A percentile compares a stretch with the other conserved stretches of the same genome.
These are phyloP conservation scores for Noctua pronuba DNA, from an alignment of 2,888 invertebrate genomes.

Conservation along the genomic window DNA sequence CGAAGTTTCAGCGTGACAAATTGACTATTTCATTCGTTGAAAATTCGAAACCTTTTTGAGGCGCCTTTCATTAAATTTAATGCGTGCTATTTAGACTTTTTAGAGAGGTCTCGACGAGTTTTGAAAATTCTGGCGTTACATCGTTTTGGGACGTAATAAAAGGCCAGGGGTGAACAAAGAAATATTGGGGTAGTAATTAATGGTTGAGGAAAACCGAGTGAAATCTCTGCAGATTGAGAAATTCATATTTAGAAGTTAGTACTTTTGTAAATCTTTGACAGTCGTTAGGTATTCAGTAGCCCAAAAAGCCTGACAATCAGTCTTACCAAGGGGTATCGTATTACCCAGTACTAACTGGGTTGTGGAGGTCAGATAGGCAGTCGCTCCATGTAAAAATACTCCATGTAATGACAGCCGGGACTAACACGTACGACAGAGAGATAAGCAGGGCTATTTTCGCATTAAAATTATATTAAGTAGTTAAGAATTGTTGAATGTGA, in stretches of 20 bases:
- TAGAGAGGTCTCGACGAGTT: constrained; percentile 14
- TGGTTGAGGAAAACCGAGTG: constrained; percentile 6
- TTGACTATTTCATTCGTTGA: constrained; percentile 38
- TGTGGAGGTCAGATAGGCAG: too few relatives aligned
- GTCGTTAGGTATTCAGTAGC: too few relatives aligned
- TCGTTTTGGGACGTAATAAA: constrained; percentile 13
- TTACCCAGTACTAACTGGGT: too few relatives aligned
- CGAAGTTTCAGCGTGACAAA: constrained; percentile 44
- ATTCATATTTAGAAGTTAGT: constrained; percentile 4
- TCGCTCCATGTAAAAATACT: too few relatives aligned
- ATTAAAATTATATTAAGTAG: too few relatives aligned
- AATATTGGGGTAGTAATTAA: constrained; percentile 31
- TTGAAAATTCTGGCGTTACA: constrained; percentile 26
- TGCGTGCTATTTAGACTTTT: constrained; percentile 48
- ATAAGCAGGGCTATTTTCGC: not conserved
- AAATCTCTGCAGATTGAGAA: constrained; percentile 24
- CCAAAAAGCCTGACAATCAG: not conserved
- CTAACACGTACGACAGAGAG: not conserved
- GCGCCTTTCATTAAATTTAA: constrained; percentile 58
- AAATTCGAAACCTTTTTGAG: constrained; percentile 33
- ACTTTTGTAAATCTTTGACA: too few relatives aligned
- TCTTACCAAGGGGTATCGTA: not conserved
- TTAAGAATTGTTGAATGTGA: not conserved
- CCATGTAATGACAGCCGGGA: too few relatives aligned
- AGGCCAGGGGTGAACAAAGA: constrained; percentile 3